Evolutionary conservation across 2,113 vertebrate species (phyloP).

Genomic region (Heterocephalus glaber): DNA sequence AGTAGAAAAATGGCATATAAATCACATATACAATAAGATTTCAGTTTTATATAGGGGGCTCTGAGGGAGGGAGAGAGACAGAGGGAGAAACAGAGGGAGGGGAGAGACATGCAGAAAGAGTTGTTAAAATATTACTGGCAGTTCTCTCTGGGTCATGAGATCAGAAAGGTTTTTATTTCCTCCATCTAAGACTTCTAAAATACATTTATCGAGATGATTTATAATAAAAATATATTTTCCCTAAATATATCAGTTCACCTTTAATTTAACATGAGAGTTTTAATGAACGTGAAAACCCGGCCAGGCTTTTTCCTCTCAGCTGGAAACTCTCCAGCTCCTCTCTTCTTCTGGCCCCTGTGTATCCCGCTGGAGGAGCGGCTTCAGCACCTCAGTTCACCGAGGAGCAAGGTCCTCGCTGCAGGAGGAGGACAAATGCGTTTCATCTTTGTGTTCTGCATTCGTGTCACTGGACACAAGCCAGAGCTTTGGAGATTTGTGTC

Average conservation of each 20-base stretch:
- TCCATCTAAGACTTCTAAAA: background rate
- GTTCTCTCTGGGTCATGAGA: background rate
- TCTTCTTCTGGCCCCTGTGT: background rate
- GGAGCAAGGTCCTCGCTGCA: too few species aligned
- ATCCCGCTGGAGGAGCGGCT: background rate
- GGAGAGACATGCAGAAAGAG: background rate
- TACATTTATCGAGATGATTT: background rate
- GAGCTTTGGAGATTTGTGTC: background rate
- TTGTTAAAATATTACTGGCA: background rate
- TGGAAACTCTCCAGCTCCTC: background rate
- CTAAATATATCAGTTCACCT: background rate
- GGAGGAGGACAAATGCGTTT: too few species aligned
- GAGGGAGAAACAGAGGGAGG: too few species aligned
- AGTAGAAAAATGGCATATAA: background rate
- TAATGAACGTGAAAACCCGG: background rate
- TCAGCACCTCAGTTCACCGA: background rate
- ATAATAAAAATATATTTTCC: background rate
- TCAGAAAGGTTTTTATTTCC: constrained; percentile 7
- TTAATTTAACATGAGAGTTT: background rate
- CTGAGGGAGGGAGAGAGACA: background rate
- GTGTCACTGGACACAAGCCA: background rate
- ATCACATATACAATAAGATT: background rate
- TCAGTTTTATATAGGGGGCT: background rate
- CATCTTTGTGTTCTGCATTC: background rate
- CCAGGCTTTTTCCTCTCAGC: background rate